These are phyloP conservation scores for Rotaria socialis DNA, from an alignment of 2,888 invertebrate genomes.

Conservation along the genomic window DNA sequence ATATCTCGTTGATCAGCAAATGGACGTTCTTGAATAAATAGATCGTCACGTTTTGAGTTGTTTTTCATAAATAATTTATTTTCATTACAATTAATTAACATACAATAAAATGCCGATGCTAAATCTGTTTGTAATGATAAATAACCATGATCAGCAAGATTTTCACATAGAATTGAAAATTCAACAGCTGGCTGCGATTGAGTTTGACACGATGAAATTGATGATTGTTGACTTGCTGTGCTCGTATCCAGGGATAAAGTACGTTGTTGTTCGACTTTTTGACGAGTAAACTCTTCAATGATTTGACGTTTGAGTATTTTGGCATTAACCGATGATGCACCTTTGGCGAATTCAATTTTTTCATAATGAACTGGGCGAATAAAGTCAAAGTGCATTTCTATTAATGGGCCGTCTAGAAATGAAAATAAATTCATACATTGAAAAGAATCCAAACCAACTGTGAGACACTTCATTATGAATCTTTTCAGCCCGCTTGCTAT, in stretches of 20 bases:
- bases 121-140: background rate
- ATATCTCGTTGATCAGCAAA: slow-evolving; percentile 2
- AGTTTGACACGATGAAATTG: background rate
- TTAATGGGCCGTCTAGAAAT: background rate
- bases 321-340: background rate
- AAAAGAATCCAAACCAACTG: too few species aligned
- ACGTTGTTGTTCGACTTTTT: background rate
- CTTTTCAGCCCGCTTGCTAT: too few species aligned
- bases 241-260: background rate
- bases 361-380: slow-evolving; percentile 17
- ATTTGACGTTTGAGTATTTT: slow-evolving; percentile 30
- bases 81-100: slow-evolving; percentile 35
- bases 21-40: background rate
- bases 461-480: too few species aligned
- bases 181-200: background rate
- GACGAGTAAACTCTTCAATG: slow-evolving; percentile 1
- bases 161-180: background rate
- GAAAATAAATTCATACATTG: too few species aligned
- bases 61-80: slow-evolving; percentile 28
- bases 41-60: background rate
- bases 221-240: background rate
- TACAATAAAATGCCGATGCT: slow-evolving; percentile 32
- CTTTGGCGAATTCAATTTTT: slow-evolving; percentile 11
- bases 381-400: background rate
- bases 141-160: slow-evolving; percentile 1